Base-by-base conservation (phyloP, 2,888 invertebrate genomes). In the Parnassius orleans region DNA sequence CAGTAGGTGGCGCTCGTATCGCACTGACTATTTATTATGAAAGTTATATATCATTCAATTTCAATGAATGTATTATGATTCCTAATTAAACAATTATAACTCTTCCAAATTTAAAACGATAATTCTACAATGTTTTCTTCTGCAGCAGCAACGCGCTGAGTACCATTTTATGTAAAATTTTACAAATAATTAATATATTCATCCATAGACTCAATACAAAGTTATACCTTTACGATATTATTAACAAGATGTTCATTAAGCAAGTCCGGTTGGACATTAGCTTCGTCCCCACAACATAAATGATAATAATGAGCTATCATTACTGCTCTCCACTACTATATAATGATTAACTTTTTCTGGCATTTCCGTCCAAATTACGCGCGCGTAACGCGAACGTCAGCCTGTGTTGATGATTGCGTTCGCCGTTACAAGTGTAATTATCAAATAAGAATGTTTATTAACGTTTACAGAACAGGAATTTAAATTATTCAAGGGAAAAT, bases 241-340 rank as follows among this genome's bases (percentile, higher is more conserved):
- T 68, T 70, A 72, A 72, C 64, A 60, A 60, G 60, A 70, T 67
- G 72, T 80, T 87, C 83, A 86, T 87, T 87, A 86, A 80, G 68
- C 67, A 50, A 72, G 70, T 68, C 74, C 75, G 74, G 74, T 72
- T 70, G 69, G 72, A 70, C 71, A 68, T 65, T 69, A 48, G 73
- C 51, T 60, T 48, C 42, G 44, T 60, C 64, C 65, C 63, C 69
- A 69, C 68, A 72, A 75, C 71, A 77, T 77, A 78, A 86, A 84
- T 83, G 83, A 81, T 84, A 81, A 82, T 87, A 88, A 87, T 86
- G 79, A 83, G 77, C 78, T 72, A 79, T 82, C 86, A 87, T 89
- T 86, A 87, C 81, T 78, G 72, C 78, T 78, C 76, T 74, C 75
- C 72, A 78, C 77, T 80, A 75, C 77, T 78, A 79, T 80, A 76